Conservation (phyloP, 2,888 invertebrate genomes). For the Cantharis lateralis region DNA sequence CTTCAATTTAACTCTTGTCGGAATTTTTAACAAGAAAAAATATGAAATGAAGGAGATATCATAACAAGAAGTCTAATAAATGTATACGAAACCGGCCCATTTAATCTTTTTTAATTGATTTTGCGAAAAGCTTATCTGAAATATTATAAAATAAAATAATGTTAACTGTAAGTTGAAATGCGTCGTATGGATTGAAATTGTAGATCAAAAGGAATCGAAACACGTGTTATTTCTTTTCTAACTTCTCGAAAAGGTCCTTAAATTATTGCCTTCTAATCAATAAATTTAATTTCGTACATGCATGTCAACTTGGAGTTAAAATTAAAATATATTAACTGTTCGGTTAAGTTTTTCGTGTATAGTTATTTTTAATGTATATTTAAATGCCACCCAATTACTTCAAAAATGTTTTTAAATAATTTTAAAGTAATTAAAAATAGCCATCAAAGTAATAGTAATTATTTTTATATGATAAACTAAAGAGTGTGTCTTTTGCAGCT, state of each 20-base stretch:
- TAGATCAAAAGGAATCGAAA: not conserved
- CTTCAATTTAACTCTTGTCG: not conserved
- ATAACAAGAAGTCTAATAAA: not conserved
- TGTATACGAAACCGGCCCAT: not conserved
- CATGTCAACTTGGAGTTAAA: not conserved
- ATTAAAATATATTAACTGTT: not conserved
- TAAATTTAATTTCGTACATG: not conserved
- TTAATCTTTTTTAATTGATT: not conserved
- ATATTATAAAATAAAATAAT: not conserved
- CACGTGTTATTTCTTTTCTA: not conserved
- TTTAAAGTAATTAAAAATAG: not conserved
- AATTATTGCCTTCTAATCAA: not conserved
- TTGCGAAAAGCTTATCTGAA: not conserved
- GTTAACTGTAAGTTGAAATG: too few species aligned
- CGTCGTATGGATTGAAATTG: too few species aligned
- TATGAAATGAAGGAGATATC: not conserved
- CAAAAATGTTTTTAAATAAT: not conserved
- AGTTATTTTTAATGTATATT: not conserved
- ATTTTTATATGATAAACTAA: not conserved
- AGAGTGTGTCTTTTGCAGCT: conserved; percentile 61
- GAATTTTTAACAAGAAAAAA: not conserved
- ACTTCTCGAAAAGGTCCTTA: too few species aligned
- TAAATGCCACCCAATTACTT: not conserved
- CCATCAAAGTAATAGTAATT: not conserved
- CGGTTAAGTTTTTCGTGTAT: not conserved